Percentiles rank a stretch among this genome's conserved stretches.
Evolutionary conservation across 2,113 vertebrate genomes (phyloP).

Genomic region (Colaptes auratus): DNA sequence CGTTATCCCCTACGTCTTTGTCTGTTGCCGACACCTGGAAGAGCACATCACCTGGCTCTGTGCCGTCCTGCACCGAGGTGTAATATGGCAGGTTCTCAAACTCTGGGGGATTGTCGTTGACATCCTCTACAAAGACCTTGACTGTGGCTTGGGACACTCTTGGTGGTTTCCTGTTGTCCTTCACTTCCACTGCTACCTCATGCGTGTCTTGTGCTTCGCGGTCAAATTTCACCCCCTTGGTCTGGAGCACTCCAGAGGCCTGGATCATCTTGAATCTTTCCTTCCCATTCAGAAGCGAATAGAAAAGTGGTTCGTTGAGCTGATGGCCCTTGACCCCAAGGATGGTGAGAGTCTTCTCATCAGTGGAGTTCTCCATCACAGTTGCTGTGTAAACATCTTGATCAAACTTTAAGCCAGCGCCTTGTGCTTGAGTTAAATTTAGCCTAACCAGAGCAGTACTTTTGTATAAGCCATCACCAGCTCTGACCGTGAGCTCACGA

Average conservation of each 20-base stretch:
- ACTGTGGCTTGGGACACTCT: constrained; percentile 84
- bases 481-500: constrained; percentile 82
- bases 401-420: constrained; percentile 82
- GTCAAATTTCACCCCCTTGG: constrained; percentile 87
- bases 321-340: constrained; percentile 83
- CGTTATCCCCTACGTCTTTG: constrained; percentile 86
- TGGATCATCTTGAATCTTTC: constrained; percentile 82
- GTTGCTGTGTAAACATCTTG: constrained; percentile 73
- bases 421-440: constrained; percentile 75
- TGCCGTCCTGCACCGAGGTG: constrained; percentile 85
- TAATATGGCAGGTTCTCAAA: constrained; percentile 91
- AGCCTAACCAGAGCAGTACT: constrained; percentile 82
- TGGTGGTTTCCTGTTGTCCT: constrained; percentile 83
- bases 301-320: constrained; percentile 89
- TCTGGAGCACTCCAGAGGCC: constrained; percentile 89
- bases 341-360: constrained; percentile 77
- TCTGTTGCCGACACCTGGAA: constrained; percentile 91
- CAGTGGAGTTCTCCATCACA: constrained; percentile 83
- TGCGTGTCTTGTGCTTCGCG: constrained; percentile 84
- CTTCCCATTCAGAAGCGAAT: constrained; percentile 83
- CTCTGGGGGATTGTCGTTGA: constrained; percentile 88
- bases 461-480: constrained; percentile 87
- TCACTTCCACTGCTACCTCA: constrained; percentile 85
- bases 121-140: constrained; percentile 87
- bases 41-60: constrained; percentile 91